These are phyloP conservation scores for Ennomos erosarius DNA, from an alignment of 2,888 invertebrate genomes.

Conservation along the genomic window DNA sequence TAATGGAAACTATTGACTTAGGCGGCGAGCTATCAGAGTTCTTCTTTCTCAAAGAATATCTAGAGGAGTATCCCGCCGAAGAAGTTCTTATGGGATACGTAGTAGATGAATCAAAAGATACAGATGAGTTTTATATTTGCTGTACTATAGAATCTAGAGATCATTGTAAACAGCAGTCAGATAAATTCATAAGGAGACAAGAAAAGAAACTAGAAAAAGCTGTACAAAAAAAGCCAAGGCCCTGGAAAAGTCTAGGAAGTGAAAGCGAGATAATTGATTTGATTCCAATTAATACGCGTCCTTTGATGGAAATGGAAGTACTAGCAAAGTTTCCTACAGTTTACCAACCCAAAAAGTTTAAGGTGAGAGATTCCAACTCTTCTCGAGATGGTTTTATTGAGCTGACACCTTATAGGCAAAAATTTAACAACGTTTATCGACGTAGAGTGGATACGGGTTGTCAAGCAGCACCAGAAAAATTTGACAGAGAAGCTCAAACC, in stretches of 20 bases:
- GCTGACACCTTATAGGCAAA: conserved; percentile 84
- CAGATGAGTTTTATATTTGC: conserved; percentile 90
- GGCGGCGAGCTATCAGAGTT: conserved; percentile 82
- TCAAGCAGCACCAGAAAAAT: conserved; percentile 84
- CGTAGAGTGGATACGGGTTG: conserved; percentile 83
- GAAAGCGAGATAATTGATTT: conserved; percentile 86
- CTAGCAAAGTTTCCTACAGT: conserved; percentile 86
- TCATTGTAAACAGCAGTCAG: conserved; percentile 79
- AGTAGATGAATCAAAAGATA: conserved; percentile 85
- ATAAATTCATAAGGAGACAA: conserved; percentile 83
- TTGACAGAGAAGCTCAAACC: conserved; percentile 87
- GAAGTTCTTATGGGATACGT: conserved; percentile 88
- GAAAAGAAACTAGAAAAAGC: conserved; percentile 84
- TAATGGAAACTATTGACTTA: conserved; percentile 86
- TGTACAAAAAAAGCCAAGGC: conserved; percentile 81
- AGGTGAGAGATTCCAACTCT: conserved; percentile 81
- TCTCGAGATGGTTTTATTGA: conserved; percentile 89
- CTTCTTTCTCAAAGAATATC: conserved; percentile 61
- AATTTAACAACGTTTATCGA: conserved; percentile 83
- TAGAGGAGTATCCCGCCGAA: conserved; percentile 70
- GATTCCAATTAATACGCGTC: conserved; percentile 79
- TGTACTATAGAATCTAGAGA: conserved; percentile 84
- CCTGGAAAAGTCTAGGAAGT: conserved; percentile 88
- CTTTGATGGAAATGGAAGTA: conserved; percentile 88
- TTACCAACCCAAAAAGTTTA: conserved; percentile 76